phyloP scores from a whole-genome alignment of 2,113 vertebrate species.

The Ifrita kowaldi region DNA sequence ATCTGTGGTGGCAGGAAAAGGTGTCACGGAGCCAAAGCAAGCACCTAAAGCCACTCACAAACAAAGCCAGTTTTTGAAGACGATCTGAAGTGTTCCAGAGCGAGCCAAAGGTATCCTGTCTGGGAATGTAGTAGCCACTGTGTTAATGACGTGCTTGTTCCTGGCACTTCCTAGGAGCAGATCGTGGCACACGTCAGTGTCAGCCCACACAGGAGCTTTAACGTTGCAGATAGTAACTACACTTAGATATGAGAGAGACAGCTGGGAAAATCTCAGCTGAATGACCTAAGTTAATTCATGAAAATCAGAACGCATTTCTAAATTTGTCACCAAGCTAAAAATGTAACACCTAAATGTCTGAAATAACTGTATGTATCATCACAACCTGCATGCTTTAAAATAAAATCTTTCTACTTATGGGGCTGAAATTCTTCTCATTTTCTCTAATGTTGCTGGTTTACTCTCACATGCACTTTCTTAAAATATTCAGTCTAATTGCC shows the following conservation, averaged over 20 bases:
- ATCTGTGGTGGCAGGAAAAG: not conserved
- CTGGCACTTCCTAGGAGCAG: not conserved
- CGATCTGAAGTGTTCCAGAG: not conserved
- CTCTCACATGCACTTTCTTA: not conserved
- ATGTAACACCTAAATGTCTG: not conserved
- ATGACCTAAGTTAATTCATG: not conserved
- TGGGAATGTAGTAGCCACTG: not conserved
- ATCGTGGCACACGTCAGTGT: not conserved
- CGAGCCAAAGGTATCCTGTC: not conserved
- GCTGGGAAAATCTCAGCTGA: not conserved
- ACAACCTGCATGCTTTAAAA: not conserved
- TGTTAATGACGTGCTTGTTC: not conserved
- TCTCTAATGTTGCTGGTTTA: not conserved
- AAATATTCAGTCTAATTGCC: not conserved
- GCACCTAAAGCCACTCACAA: not conserved
- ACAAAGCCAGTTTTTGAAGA: conserved; percentile 27
- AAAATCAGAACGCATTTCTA: not conserved
- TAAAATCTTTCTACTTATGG: not conserved
- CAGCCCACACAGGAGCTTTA: not conserved
- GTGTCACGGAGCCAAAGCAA: not conserved
- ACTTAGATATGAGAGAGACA: not conserved
- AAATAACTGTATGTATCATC: not conserved
- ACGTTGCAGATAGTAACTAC: not conserved
- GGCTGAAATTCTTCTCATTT: not conserved
- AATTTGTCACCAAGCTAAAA: not conserved